Conservation (phyloP, 2,113 vertebrate species). For the Ageneiosus marmoratus region DNA sequence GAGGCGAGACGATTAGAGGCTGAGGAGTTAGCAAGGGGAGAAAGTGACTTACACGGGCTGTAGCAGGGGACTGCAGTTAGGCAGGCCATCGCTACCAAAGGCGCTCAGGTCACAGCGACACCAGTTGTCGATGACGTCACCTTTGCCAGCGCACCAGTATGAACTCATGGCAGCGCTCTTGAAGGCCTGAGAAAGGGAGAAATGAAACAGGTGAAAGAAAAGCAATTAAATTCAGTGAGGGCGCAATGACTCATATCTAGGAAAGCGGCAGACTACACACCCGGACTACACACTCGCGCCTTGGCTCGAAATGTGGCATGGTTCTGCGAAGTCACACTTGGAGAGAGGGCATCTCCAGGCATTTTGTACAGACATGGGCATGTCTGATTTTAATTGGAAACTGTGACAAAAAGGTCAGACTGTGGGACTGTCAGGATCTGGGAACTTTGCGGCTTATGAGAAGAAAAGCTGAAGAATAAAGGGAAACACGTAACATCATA, state of each 20-base stretch:
- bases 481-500: not conserved
- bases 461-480: not conserved
- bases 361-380: constrained; percentile 35
- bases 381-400: constrained; percentile 54
- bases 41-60: constrained; percentile 85
- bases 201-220: constrained; percentile 74
- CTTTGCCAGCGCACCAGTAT: constrained; percentile 97
- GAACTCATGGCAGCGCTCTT: constrained; percentile 95
- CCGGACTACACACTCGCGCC: constrained; percentile 50
- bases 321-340: constrained; percentile 60
- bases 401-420: constrained; percentile 45
- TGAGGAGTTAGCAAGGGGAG: constrained; percentile 27
- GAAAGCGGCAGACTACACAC: constrained; percentile 24
- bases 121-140: constrained; percentile 98
- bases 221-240: constrained; percentile 68
- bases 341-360: constrained; percentile 28
- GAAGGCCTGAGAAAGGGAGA: constrained; percentile 79
- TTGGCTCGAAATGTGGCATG: constrained; percentile 50
- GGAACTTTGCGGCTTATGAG: not conserved
- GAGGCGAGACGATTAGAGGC: constrained; percentile 31
- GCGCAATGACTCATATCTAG: constrained; percentile 37
- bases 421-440: constrained; percentile 37
- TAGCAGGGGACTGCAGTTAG: constrained; percentile 92
- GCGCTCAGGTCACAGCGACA: constrained; percentile 96
- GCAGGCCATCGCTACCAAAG: constrained; percentile 92